Base-by-base conservation (phyloP, 1,140 invertebrate species). In the Zelostemma sp. region DNA sequence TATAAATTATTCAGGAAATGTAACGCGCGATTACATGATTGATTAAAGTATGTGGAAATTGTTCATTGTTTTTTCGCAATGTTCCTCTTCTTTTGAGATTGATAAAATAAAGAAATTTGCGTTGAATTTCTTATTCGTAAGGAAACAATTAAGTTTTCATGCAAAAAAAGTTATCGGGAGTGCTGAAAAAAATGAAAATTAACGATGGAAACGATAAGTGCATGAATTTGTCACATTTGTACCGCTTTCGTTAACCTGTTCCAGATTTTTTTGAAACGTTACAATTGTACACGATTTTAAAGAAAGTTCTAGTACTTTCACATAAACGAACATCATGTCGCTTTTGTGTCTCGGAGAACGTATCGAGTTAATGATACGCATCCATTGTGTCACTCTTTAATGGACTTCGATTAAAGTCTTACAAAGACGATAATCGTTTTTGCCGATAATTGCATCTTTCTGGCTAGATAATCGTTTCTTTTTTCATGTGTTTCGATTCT, bases 301-400 rank as follows among this genome's bases (percentile, higher is more conserved):
- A 25, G 55, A 65, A 65, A 58, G 62, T 54, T 38, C 11, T 14
- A 21, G 47, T 16, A 65, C 62, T 65, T 64, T 64, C 61, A 14
- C 53, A 12, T 0, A 35, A 45, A 31, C 53, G 49, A n/a, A n/a
- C n/a, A n/a, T n/a, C n/a, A n/a, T n/a, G n/a, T n/a, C n/a, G n/a
- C n/a, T 64, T 56, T 64, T 25, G 49, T 45, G n/a, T n/a, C n/a
- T n/a, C n/a, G n/a, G n/a, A n/a, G n/a, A n/a, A n/a, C n/a, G 43
- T 17, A 15, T 50, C 18, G 25, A 18, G 38, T 28, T 16, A 28
- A 33, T 19, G 40, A 35, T 14, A 45, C 43, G 15, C 17, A 16
- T 45, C 17, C 17, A 9, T 45, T 21, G 25, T 62, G 53, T 59
- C 45, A 45, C 9, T n/a, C n/a, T n/a, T n/a, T n/a, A n/a, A n/a